These are phyloP conservation scores for Vollenhovia emeryi DNA, from an alignment of 1,140 invertebrate species.

Conservation along the genomic window DNA sequence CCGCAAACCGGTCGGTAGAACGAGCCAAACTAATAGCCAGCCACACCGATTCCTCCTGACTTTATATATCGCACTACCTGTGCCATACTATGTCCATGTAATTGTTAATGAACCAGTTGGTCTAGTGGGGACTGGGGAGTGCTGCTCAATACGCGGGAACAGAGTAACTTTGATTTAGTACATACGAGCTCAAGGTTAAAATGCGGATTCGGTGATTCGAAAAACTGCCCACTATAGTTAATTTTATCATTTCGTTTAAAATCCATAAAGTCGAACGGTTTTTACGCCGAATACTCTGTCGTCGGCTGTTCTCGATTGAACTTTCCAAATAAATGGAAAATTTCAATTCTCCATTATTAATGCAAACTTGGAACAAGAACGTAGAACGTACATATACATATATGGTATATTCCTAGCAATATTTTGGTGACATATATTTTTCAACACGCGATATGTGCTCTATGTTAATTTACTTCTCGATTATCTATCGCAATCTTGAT, in stretches of 20 bases:
- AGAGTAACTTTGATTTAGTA: slow-evolving; percentile 36
- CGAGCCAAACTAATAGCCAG: slow-evolving; percentile 72
- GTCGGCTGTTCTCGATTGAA: background rate
- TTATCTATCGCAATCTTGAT: background rate
- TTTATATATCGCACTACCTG: slow-evolving; percentile 73
- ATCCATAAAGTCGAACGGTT: background rate
- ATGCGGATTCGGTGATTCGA: background rate
- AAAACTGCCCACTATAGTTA: background rate
- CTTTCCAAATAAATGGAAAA: background rate
- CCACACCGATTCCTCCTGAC: slow-evolving; percentile 62
- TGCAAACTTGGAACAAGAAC: background rate
- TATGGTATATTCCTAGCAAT: background rate
- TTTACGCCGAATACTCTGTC: background rate
- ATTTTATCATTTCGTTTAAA: slow-evolving; percentile 17
- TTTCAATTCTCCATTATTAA: background rate
- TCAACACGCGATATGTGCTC: background rate
- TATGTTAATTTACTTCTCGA: too few relatives aligned
- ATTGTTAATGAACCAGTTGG: slow-evolving; percentile 54
- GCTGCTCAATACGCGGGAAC: background rate
- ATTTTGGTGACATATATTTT: background rate
- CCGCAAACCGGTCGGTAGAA: slow-evolving; percentile 67
- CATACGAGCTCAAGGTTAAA: slow-evolving; percentile 22
- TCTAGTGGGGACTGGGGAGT: slow-evolving; percentile 61
- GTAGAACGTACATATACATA: background rate
- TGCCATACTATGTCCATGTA: slow-evolving; percentile 54